Evolutionary conservation across 2,888 invertebrate species (phyloP).

Genomic region (Epirrhoe tristata): DNA sequence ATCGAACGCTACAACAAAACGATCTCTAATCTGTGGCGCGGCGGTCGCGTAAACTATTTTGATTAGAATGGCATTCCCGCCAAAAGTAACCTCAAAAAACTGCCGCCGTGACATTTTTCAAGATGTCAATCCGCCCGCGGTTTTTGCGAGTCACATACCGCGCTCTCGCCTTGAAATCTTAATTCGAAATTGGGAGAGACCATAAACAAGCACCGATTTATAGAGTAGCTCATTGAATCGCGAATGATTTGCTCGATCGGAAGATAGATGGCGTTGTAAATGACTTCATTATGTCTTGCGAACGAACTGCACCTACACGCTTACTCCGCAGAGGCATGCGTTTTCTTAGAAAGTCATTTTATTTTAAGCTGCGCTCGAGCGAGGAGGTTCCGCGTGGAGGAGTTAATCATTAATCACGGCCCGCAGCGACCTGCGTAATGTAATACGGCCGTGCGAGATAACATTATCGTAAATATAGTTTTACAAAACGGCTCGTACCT

Average conservation of each 20-base stretch:
- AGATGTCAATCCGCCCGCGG: constrained; percentile 71
- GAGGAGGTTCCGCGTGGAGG: constrained; percentile 59
- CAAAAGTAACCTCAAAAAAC: constrained; percentile 71
- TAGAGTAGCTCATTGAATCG: constrained; percentile 64
- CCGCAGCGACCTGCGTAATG: constrained; percentile 68
- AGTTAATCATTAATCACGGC: constrained; percentile 73
- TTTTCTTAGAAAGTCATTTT: constrained; percentile 65
- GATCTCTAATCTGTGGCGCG: constrained; percentile 54
- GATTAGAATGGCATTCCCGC: constrained; percentile 83
- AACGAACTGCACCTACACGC: constrained; percentile 48
- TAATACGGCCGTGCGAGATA: constrained; percentile 72
- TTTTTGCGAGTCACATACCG: constrained; percentile 75
- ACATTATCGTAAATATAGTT: constrained; percentile 83
- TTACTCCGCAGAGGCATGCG: constrained; percentile 40
- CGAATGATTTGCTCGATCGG: constrained; percentile 61
- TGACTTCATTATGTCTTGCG: constrained; percentile 69
- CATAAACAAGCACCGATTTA: constrained; percentile 69
- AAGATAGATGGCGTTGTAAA: constrained; percentile 61
- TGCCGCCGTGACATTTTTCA: constrained; percentile 77
- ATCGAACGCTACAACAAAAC: constrained; percentile 58
- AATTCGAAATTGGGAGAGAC: constrained; percentile 64
- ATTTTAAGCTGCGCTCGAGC: constrained; percentile 46
- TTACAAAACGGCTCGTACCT: constrained; percentile 74
- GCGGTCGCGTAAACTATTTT: constrained; percentile 82
- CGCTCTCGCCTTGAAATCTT: constrained; percentile 78